A percentile compares a stretch with the other conserved stretches of the same genome.
Conservation (phyloP, 2,113 vertebrate genomes). For the Nanorana parkeri region DNA sequence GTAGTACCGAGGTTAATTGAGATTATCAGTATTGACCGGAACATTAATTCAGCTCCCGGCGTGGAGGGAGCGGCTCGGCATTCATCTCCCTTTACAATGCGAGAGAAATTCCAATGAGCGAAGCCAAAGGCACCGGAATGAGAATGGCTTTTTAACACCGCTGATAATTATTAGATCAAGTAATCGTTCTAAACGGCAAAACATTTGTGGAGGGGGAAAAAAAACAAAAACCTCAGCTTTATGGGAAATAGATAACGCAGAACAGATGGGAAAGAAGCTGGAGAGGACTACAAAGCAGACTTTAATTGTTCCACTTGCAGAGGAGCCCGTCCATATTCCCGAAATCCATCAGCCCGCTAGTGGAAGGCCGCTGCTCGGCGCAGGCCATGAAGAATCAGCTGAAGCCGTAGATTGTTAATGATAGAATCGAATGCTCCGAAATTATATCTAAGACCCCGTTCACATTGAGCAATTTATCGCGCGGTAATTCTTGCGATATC, state of each 20-base stretch:
- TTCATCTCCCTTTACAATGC: conserved; percentile 61
- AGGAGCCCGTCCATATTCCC: not conserved
- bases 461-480: too few relatives aligned
- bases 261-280: conserved; percentile 38
- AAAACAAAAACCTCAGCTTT: conserved; percentile 38
- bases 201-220: conserved; percentile 31
- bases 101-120: conserved; percentile 56
- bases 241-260: conserved; percentile 22
- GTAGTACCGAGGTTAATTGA: conserved; percentile 40
- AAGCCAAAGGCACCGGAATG: conserved; percentile 38
- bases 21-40: conserved; percentile 61
- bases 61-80: conserved; percentile 53
- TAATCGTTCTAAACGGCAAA: conserved; percentile 50
- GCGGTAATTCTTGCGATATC: too few relatives aligned
- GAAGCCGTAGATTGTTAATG: too few relatives aligned
- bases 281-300: not conserved
- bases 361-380: too few relatives aligned
- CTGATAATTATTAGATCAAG: conserved; percentile 55
- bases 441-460: too few relatives aligned
- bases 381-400: too few relatives aligned
- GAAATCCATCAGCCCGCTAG: too few relatives aligned
- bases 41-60: conserved; percentile 49
- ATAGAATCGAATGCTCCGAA: too few relatives aligned
- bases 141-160: conserved; percentile 40
- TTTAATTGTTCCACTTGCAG: conserved; percentile 24